Conservation (phyloP, 2,888 invertebrate species). For the Drosophila sordidapex region DNA sequence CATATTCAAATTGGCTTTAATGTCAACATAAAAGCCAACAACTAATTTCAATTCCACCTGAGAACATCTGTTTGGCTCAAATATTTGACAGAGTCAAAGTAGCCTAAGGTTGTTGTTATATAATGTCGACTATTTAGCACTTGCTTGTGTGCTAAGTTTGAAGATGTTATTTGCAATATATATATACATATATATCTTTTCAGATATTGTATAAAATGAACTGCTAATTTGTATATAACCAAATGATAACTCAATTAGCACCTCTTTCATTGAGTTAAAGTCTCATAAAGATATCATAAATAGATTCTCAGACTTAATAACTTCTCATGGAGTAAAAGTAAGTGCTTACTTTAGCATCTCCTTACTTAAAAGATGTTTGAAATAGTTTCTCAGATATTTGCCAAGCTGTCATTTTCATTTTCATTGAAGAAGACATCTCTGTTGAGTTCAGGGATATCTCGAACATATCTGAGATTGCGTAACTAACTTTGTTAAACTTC, state of each 20-base stretch:
- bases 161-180: no score
- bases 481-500: not conserved
- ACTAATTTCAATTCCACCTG: not conserved
- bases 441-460: not conserved
- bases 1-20: conserved; percentile 39
- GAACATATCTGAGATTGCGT: not conserved
- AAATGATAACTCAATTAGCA: not conserved
- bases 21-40: conserved; percentile 34
- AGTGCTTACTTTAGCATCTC: not conserved
- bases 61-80: not conserved
- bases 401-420: not conserved
- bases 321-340: not conserved
- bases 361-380: not conserved
- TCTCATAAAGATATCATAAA: not conserved
- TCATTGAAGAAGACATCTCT: not conserved
- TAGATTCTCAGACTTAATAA: no score
- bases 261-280: not conserved
- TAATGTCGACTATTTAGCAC: not conserved
- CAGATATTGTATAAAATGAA: not conserved
- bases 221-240: not conserved
- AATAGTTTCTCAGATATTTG: not conserved
- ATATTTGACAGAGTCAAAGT: not conserved
- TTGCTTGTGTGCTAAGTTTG: not conserved
- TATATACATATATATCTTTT: not conserved
- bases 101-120: not conserved